Percentiles rank a stretch among this genome's conserved stretches.
These are phyloP conservation scores for Riptortus pedestris DNA, from an alignment of 1,140 invertebrate genomes.

Conservation along the genomic window DNA sequence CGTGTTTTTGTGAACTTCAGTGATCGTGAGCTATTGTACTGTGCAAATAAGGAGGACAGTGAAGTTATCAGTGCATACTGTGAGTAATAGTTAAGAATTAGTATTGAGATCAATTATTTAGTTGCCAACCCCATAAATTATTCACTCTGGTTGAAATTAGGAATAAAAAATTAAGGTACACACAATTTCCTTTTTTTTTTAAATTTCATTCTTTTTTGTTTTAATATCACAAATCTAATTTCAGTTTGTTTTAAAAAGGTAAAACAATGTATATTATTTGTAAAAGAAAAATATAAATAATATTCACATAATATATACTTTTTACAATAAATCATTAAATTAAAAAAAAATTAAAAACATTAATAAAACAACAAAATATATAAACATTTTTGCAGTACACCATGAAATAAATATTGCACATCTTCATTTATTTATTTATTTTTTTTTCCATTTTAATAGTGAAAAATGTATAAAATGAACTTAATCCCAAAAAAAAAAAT, in stretches of 20 bases:
- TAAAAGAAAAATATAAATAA: not conserved
- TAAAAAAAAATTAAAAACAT: not conserved
- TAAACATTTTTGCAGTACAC: not conserved
- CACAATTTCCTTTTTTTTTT: not conserved
- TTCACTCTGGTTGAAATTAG: too few species aligned
- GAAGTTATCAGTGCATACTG: too few species aligned
- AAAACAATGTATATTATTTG: not conserved
- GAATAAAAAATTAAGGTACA: too few species aligned
- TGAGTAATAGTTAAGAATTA: too few species aligned
- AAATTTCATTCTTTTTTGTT: not conserved
- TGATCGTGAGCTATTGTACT: too few species aligned
- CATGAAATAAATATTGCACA: conserved; percentile 15
- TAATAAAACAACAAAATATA: not conserved
- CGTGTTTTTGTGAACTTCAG: too few species aligned
- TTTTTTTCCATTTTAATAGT: not conserved
- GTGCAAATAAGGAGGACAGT: too few species aligned
- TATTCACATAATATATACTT: not conserved
- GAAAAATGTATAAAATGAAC: conserved; percentile 14
- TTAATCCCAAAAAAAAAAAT: conserved; percentile 8
- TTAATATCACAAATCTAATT: not conserved
- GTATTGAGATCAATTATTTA: too few species aligned
- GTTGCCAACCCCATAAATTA: too few species aligned
- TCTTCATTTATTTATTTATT: conserved; percentile 7
- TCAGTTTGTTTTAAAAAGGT: not conserved
- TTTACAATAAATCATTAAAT: not conserved